Evolutionary conservation across 2,888 invertebrate genomes (phyloP).

Genomic region (Chaetoderma sp.): DNA sequence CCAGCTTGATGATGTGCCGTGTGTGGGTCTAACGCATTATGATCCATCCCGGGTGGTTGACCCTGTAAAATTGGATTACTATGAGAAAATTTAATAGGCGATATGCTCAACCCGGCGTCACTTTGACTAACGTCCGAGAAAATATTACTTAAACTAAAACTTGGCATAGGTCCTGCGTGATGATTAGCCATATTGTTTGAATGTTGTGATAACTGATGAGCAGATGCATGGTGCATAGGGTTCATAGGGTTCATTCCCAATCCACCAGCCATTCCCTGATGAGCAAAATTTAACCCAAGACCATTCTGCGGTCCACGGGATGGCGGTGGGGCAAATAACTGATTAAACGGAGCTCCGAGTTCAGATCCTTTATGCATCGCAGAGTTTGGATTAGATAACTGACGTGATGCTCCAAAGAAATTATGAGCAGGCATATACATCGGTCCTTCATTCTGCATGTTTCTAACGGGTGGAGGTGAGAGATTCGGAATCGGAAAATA

Average conservation of each 20-base stretch:
- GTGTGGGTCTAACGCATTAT: constrained; percentile 56
- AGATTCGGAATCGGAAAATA: constrained; percentile 60
- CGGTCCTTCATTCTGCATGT: constrained; percentile 57
- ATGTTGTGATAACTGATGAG: constrained; percentile 57
- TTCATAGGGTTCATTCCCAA: constrained; percentile 62
- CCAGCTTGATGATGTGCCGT: constrained; percentile 55
- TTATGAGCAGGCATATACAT: constrained; percentile 61
- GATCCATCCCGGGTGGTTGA: constrained; percentile 56
- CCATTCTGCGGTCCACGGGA: constrained; percentile 60
- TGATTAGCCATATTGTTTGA: constrained; percentile 42
- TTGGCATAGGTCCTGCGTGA: constrained; percentile 61
- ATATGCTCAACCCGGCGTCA: constrained; percentile 60
- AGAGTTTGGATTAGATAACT: constrained; percentile 48
- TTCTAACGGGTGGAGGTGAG: constrained; percentile 56
- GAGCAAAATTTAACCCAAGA: constrained; percentile 63
- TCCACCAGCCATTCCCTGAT: too few species aligned
- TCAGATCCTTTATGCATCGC: constrained; percentile 57
- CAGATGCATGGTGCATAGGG: constrained; percentile 49
- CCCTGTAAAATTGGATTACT: constrained; percentile 55
- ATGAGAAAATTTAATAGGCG: constrained; percentile 67
- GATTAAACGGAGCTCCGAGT: constrained; percentile 50
- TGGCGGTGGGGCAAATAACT: constrained; percentile 57
- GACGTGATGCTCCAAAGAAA: constrained; percentile 52
- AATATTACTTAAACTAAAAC: constrained; percentile 64
- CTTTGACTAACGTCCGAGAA: constrained; percentile 59